Conservation (phyloP, 1,140 invertebrate genomes). For the Geopemphigus sp. region DNA sequence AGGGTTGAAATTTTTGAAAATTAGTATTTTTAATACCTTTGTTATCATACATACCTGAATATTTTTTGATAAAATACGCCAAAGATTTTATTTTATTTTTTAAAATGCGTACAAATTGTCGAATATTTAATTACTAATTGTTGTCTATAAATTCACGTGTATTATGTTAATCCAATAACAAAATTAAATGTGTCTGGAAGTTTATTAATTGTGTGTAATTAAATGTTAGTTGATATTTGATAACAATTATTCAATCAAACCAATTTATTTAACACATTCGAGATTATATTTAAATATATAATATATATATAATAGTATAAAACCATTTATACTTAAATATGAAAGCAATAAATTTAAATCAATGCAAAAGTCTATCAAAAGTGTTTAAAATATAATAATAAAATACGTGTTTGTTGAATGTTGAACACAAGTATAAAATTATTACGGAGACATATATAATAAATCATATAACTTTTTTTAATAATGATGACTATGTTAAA, state of each 20-base stretch:
- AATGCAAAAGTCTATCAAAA: slow-evolving; percentile 38
- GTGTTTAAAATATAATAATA: slow-evolving; percentile 40
- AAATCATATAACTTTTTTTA: slow-evolving; percentile 6
- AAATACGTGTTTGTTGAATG: not conserved
- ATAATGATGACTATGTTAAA: slow-evolving; percentile 17
- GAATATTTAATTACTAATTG: no score
- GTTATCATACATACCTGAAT: no score
- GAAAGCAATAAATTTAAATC: slow-evolving; percentile 34
- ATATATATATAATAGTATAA: slow-evolving; percentile 40
- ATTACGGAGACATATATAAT: slow-evolving; percentile 25
- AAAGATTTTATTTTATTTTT: no score
- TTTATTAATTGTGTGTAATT: not conserved
- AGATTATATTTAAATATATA: slow-evolving; percentile 38
- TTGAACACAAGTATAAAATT: slow-evolving; percentile 31
- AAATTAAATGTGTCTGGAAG: not conserved
- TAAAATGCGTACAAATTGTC: no score
- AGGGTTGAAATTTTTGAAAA: no score
- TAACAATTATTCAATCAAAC: slow-evolving; percentile 24
- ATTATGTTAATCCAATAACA: no score
- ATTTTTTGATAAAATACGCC: no score
- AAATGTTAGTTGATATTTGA: not conserved
- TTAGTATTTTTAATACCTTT: no score
- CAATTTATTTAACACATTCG: slow-evolving; percentile 25
- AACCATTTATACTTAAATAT: slow-evolving; percentile 33
- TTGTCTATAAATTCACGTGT: not conserved